These are phyloP conservation scores for Stenolophus ochropezus DNA, from an alignment of 2,888 invertebrate genomes.

Conservation along the genomic window DNA sequence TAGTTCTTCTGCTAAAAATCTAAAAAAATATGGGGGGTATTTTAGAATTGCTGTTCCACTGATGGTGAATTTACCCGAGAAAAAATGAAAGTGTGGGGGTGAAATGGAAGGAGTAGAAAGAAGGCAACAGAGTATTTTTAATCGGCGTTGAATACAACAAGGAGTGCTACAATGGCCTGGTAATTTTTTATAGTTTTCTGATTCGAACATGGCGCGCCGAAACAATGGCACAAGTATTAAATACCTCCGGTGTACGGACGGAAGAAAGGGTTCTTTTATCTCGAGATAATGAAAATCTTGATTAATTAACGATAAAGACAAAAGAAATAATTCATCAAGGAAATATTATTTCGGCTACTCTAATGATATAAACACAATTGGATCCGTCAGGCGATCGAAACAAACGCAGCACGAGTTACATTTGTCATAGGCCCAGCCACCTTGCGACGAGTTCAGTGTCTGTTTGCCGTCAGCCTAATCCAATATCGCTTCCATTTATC, in stretches of 20 bases:
- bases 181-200: constrained; percentile 59
- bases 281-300: constrained; percentile 61
- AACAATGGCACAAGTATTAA: constrained; percentile 58
- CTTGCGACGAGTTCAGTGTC: constrained; percentile 53
- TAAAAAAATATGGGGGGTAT: too few species aligned
- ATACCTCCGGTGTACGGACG: constrained; percentile 51
- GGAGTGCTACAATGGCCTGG: constrained; percentile 22
- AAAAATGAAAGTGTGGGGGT: neutral
- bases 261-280: constrained; percentile 60
- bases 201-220: constrained; percentile 44
- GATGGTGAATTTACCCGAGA: neutral
- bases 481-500: constrained; percentile 74
- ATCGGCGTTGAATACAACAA: constrained; percentile 43
- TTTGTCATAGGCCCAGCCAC: constrained; percentile 57
- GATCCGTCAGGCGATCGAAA: constrained; percentile 54
- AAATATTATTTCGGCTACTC: constrained; percentile 52
- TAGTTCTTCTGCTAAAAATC: too few species aligned
- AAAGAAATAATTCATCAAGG: constrained; percentile 62
- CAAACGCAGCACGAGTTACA: constrained; percentile 39
- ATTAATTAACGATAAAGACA: constrained; percentile 61
- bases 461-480: constrained; percentile 71
- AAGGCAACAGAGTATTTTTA: constrained; percentile 36
- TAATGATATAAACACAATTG: constrained; percentile 60
- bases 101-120: neutral
- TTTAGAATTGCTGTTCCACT: too few species aligned